phyloP scores from a whole-genome alignment of 2,888 invertebrate species.

The Julus scandinavius region DNA sequence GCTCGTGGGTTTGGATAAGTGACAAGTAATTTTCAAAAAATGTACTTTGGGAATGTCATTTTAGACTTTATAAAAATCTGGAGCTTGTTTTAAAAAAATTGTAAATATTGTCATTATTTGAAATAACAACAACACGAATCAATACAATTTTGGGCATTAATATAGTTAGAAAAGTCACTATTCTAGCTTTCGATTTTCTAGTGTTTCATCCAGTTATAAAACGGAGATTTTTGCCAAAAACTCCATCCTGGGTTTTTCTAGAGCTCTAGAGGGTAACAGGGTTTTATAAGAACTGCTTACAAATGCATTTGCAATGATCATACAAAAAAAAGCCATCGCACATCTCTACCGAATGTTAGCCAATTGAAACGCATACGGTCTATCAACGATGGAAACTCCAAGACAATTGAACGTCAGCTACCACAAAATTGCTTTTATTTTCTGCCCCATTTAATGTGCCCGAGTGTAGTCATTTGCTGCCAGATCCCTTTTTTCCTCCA shows the following conservation, averaged over 20 bases:
- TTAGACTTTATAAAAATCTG: too few relatives aligned
- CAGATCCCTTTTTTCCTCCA: slow-evolving; percentile 30
- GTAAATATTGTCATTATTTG: too few relatives aligned
- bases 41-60: too few relatives aligned
- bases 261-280: not conserved
- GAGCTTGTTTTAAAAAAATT: too few relatives aligned
- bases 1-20: not conserved
- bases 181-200: not conserved
- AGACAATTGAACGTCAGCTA: slow-evolving; percentile 49
- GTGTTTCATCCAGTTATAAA: not conserved
- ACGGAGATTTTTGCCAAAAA: not conserved
- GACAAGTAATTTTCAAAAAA: not conserved
- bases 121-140: too few relatives aligned
- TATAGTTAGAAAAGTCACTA: too few relatives aligned
- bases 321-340: not conserved
- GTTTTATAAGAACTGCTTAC: slow-evolving; percentile 6
- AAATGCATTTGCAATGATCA: slow-evolving; percentile 20
- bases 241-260: not conserved
- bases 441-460: slow-evolving; percentile 51
- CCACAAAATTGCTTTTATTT: slow-evolving; percentile 53
- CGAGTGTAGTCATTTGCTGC: slow-evolving; percentile 49
- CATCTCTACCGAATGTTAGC: not conserved
- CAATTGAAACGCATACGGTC: not conserved
- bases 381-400: slow-evolving; percentile 34
- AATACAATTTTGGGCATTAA: too few relatives aligned